Evolutionary conservation across 2,888 invertebrate genomes (phyloP), one percentile per base, ranked within the genome.

Genomic region (Harpalus rubripes): DNA sequence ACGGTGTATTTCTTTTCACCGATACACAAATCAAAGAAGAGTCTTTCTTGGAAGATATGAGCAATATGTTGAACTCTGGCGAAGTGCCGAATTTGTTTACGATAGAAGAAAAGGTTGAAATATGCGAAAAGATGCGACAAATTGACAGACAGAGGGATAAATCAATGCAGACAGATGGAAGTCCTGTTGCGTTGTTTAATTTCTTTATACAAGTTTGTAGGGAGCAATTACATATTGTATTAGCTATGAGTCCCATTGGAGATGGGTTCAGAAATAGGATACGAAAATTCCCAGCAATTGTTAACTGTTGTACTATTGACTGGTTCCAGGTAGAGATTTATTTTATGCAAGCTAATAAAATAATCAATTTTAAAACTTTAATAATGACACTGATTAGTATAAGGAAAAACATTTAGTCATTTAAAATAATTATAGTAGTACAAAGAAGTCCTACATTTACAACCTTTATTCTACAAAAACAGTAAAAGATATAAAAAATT

Each of bases 281-380:
- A 41, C 93, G 98, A 82, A 98, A 97, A 90, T 98, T 98, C 90
- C 98, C 98, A 0, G 95, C 98, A 0, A 94, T 98, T 22, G 97
- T 98, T 85, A 98, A 98, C 90, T 98, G 98, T 90, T 98, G 98
- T 89, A 98, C 98, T 0, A 98, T 98, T 86, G 98, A 98, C 90
- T 98, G 98, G 98, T 97, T 98, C 91, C 97, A 97, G 92, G 94
- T 94, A 86, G 12, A 32, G 2, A 32, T 32, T 32, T 32, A 5
- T 4, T 32, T 32, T 32, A 5, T 32, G 32, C 32, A 5, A 32
- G 32, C 32, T 32, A 32, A 32, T 32, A 32, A 32, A 32, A 32
- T 32, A 32, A 32, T 32, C 32, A 32, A 32, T 32, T 32, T 32
- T 32, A 32, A 5, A 32, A 5, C 5, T 32, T 32, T 32, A 32